Conservation (phyloP, 2,888 invertebrate genomes). For the Aproaerema taeniolella region DNA sequence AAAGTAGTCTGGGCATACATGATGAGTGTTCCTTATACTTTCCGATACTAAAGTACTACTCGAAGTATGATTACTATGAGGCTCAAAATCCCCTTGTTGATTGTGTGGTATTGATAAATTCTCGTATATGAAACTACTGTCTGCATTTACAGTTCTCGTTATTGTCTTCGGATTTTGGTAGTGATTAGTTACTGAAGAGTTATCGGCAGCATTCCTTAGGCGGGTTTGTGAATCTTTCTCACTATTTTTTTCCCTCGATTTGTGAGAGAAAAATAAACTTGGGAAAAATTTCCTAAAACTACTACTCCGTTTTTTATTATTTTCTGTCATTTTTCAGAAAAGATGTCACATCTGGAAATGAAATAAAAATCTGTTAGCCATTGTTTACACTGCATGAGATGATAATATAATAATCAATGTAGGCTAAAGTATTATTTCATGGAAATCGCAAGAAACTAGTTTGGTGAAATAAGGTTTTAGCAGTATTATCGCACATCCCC, state of each 20-base stretch:
- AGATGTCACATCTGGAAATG: no score
- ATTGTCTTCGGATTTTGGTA: slow-evolving; percentile 52
- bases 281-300: slow-evolving; percentile 63
- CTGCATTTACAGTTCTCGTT: slow-evolving; percentile 34
- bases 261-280: slow-evolving; percentile 50
- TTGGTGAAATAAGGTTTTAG: no score
- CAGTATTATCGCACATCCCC: no score
- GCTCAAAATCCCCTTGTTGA: slow-evolving; percentile 32
- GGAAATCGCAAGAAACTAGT: no score
- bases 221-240: slow-evolving; percentile 32
- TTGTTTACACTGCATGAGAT: no score
- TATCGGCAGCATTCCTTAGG: slow-evolving; percentile 22
- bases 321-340: slow-evolving; percentile 45
- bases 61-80: slow-evolving; percentile 52
- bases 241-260: slow-evolving; percentile 47
- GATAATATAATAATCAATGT: no score
- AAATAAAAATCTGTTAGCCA: no score
- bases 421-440: no score
- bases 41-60: slow-evolving; percentile 63
- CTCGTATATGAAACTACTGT: slow-evolving; percentile 49
- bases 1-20: no score
- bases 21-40: slow-evolving; percentile 37
- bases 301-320: slow-evolving; percentile 49
- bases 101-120: slow-evolving; percentile 41
- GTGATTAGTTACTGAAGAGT: slow-evolving; percentile 39